Conservation (phyloP, 2,888 invertebrate species). For the Thymelicus lineola region DNA sequence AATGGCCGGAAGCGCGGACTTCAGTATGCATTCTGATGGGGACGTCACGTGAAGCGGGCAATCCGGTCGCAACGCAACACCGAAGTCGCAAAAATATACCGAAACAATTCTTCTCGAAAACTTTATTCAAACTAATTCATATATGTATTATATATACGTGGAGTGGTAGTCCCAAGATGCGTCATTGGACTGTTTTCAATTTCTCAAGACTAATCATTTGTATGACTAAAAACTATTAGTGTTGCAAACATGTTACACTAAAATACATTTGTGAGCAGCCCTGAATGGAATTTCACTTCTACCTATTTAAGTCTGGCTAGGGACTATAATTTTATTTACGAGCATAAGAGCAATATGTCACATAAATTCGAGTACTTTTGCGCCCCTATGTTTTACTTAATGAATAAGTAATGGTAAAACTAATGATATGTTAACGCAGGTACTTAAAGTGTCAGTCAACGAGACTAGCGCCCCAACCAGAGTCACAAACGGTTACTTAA, state of each 20-base stretch:
- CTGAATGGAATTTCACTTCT: conserved; percentile 10
- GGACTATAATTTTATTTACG: background rate
- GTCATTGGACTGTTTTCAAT: conserved; percentile 13
- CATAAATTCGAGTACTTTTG: no score
- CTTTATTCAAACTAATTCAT: no score
- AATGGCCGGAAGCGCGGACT: conserved; percentile 48
- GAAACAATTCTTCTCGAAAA: no score
- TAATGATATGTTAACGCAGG: no score
- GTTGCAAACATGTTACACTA: background rate
- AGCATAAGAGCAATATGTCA: no score
- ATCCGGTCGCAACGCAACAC: conserved; percentile 8
- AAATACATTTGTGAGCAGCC: conserved; percentile 1
- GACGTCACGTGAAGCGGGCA: conserved; percentile 19
- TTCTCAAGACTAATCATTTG: conserved; percentile 4
- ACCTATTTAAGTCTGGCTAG: background rate
- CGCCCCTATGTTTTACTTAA: no score
- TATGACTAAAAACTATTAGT: conserved; percentile 13
- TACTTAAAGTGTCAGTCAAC: no score
- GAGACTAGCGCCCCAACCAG: no score
- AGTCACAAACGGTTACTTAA: no score
- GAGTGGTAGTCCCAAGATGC: background rate
- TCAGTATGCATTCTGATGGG: conserved; percentile 51
- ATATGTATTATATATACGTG: background rate
- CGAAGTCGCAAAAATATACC: background rate
- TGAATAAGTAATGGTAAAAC: no score